Conservation (phyloP, 2,113 vertebrate species). For the Ictalurus punctatus region DNA sequence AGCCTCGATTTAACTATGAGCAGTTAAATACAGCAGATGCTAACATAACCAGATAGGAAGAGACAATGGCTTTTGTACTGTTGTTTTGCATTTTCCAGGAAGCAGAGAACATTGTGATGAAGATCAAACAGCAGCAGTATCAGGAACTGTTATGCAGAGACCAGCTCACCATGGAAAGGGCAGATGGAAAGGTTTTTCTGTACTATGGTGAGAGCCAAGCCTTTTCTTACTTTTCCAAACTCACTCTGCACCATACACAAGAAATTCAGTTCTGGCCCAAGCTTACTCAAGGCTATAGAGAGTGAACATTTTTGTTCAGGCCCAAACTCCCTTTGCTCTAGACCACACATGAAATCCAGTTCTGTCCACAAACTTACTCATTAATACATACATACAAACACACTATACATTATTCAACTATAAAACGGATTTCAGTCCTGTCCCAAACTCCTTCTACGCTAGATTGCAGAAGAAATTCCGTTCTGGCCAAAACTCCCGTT, state of each 20-base stretch:
- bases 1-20: conserved; percentile 27
- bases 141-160: conserved; percentile 84
- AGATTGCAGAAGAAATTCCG: not conserved
- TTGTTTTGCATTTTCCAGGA: conserved; percentile 79
- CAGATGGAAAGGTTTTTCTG: conserved; percentile 86
- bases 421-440: not conserved
- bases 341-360: not conserved
- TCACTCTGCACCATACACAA: not conserved
- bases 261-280: not conserved
- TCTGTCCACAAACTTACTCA: not conserved
- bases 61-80: conserved; percentile 48
- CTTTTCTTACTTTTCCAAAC: not conserved
- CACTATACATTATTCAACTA: not conserved
- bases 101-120: conserved; percentile 90
- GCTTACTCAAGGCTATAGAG: not conserved
- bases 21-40: conserved; percentile 43
- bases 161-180: conserved; percentile 86
- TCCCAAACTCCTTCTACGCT: not conserved
- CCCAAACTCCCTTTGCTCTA: not conserved
- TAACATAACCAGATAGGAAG: conserved; percentile 56
- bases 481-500: not conserved
- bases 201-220: conserved; percentile 81
- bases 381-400: no score
- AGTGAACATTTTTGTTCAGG: not conserved
- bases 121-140: conserved; percentile 94